Percentiles rank a stretch among this genome's conserved stretches.
phyloP scores from a whole-genome alignment of 2,797 vertebrate species.

The Tapera naevia region DNA sequence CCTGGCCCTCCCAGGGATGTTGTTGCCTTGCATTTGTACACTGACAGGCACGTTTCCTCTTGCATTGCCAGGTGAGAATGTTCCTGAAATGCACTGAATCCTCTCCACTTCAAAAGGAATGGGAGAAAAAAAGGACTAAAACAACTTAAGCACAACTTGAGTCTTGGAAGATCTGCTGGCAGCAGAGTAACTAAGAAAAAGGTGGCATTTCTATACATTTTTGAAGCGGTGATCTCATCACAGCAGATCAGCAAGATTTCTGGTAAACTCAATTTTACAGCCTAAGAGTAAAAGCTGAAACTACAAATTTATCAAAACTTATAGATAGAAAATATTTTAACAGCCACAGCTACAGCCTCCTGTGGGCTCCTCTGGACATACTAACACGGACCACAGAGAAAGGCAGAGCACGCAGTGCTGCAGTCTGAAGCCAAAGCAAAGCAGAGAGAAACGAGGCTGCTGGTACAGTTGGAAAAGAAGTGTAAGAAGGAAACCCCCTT shows the following conservation, averaged over 20 bases:
- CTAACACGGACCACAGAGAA: not conserved
- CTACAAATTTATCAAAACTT: not conserved
- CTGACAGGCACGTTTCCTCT: not conserved
- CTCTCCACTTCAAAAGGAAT: not conserved
- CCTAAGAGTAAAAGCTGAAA: not conserved
- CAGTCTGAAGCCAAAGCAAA: not conserved
- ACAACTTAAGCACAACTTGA: rapidly evolving
- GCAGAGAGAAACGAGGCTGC: not conserved
- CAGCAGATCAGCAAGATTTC: not conserved
- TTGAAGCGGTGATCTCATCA: not conserved
- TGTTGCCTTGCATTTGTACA: not conserved
- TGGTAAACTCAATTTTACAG: not conserved
- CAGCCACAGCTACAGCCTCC: no score
- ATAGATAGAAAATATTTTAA: not conserved
- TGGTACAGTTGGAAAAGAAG: not conserved
- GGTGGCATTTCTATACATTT: not conserved
- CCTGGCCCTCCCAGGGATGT: not conserved
- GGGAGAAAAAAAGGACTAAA: not conserved
- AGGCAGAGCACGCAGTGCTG: not conserved
- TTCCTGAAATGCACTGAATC: not conserved
- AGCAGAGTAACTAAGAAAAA: not conserved
- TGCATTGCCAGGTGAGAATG: rapidly evolving
- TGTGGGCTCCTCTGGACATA: not conserved
- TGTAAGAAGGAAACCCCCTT: not conserved
- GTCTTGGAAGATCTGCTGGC: not conserved